Conservation (phyloP, 1,140 invertebrate species). For the Hesperophylax magnus region DNA sequence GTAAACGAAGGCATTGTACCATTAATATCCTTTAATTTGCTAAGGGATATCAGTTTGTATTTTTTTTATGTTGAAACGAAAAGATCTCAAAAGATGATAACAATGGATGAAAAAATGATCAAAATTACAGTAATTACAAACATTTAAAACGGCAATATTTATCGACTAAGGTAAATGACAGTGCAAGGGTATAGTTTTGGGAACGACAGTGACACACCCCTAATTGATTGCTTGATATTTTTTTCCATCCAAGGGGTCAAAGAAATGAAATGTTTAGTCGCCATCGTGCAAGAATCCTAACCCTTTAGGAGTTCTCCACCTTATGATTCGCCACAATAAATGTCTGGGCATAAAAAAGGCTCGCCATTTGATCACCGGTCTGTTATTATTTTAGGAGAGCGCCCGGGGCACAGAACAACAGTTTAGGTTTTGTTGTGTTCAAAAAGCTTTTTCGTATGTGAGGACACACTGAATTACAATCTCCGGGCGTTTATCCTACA, state of each 20-base stretch:
- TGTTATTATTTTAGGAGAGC: constrained; percentile 56
- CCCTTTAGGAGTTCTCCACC: constrained; percentile 9
- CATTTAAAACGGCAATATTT: constrained; percentile 4
- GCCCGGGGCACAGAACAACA: constrained; percentile 46
- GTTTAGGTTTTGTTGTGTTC: constrained; percentile 36
- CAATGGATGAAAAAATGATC: too few species aligned
- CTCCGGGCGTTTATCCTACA: constrained; percentile 41
- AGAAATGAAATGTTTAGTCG: constrained; percentile 2
- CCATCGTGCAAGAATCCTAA: background rate
- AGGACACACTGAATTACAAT: constrained; percentile 33
- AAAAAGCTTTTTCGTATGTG: constrained; percentile 42
- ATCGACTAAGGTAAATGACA: constrained; percentile 17
- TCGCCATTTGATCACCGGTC: constrained; percentile 46
- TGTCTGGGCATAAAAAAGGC: constrained; percentile 41
- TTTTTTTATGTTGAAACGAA: too few species aligned
- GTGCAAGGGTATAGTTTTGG: constrained; percentile 7
- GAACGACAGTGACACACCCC: constrained; percentile 30
- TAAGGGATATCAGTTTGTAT: too few species aligned
- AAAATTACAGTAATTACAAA: too few species aligned
- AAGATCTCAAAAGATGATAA: too few species aligned
- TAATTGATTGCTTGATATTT: constrained; percentile 24
- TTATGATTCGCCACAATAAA: constrained; percentile 44
- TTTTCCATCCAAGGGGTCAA: constrained; percentile 21
- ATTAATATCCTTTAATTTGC: too few species aligned
- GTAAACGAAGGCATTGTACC: too few species aligned